Evolutionary conservation across 2,113 vertebrate genomes (phyloP).

Genomic region (Corythornis madagascariensis): DNA sequence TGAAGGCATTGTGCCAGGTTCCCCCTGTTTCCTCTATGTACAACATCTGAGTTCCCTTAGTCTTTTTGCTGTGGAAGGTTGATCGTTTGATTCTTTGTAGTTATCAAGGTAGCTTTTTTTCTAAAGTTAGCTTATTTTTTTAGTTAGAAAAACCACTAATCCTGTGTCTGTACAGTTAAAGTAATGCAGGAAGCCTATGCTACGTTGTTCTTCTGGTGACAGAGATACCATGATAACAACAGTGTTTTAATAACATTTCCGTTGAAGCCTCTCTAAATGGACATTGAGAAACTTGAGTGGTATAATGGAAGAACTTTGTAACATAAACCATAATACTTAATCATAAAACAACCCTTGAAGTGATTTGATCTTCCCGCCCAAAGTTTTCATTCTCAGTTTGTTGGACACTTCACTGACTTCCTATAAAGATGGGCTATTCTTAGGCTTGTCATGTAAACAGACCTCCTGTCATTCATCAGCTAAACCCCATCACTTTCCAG

Average conservation of each 20-base stretch:
- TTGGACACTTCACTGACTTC: conserved; percentile 31
- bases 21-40: neutral
- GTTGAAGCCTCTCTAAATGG: neutral
- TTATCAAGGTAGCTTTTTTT: conserved; percentile 26
- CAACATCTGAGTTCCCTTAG: neutral
- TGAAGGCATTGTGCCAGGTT: neutral
- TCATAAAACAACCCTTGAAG: neutral
- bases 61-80: neutral
- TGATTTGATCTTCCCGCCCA: conserved; percentile 7
- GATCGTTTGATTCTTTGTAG: neutral
- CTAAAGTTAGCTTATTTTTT: conserved; percentile 22
- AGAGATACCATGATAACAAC: neutral
- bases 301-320: neutral
- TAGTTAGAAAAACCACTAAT: neutral
- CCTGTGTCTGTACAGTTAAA: neutral
- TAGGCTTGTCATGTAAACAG: conserved; percentile 20
- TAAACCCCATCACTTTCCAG: conserved; percentile 19
- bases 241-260: conserved; percentile 50
- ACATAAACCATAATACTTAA: neutral
- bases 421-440: conserved; percentile 30
- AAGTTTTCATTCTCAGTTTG: conserved; percentile 34
- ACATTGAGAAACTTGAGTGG: neutral
- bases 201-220: conserved; percentile 13
- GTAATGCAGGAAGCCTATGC: conserved; percentile 51
- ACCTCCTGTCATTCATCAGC: conserved; percentile 28